These are phyloP conservation scores for Pemphigus obesinymphae DNA, from an alignment of 1,140 invertebrate species.

Conservation along the genomic window DNA sequence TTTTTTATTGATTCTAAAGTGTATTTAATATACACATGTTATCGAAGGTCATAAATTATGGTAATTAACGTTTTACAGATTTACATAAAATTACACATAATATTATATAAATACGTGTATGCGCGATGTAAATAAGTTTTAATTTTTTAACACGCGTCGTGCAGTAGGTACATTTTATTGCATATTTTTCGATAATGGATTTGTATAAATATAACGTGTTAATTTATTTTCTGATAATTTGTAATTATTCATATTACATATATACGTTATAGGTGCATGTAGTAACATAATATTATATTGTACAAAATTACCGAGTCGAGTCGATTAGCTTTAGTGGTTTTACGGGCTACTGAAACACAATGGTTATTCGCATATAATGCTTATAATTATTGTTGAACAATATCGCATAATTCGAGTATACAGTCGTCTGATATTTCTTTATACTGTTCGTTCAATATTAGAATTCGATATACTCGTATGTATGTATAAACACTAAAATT, in stretches of 20 bases:
- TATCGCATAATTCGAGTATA: too few relatives aligned
- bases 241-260: conserved; percentile 4
- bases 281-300: neutral
- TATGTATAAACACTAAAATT: too few relatives aligned
- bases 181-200: neutral
- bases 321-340: neutral
- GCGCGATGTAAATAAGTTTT: neutral
- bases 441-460: too few relatives aligned
- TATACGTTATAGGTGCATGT: neutral
- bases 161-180: neutral
- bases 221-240: neutral
- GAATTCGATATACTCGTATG: too few relatives aligned
- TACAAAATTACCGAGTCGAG: neutral
- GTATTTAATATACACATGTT: too few relatives aligned
- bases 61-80: neutral
- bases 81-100: neutral
- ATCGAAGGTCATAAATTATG: neutral
- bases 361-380: neutral
- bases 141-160: neutral
- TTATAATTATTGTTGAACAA: too few relatives aligned
- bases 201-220: neutral
- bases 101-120: neutral
- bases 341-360: neutral
- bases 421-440: too few relatives aligned
- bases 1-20: neutral